Base-by-base conservation (phyloP, 2,113 vertebrate genomes). In the Embiotoca jacksoni region DNA sequence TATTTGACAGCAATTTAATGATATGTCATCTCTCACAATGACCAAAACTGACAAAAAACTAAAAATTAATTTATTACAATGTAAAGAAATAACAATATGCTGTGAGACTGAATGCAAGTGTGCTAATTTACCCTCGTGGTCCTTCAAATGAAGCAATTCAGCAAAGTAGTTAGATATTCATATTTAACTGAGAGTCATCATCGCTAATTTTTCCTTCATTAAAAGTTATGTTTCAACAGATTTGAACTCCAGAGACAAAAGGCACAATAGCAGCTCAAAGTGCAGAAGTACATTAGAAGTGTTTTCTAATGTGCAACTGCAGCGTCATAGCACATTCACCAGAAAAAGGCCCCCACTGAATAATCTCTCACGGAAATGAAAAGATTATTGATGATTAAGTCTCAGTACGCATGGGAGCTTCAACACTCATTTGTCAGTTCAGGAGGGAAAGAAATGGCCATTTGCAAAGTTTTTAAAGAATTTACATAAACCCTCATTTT, bases 401-500 rank as follows among this genome's bases (percentile, higher is more conserved):
- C 10, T 44, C 1, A 9, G 41, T 13, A 44, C 41, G 41, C 41
- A 44, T 44, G 41, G 41, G 9, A 11, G 41, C 41, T 44, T 11
- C 41, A 3, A 13, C 41, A 4, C 10, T 44, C 10, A 44, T 44
- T 41, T 41, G 39, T 41, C 39, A 1, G 7, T 41, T 44, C 13
- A 44, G 41, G 9, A 3, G 13, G 4, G 13, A 44, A 13, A 6
- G 6, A 41, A 41, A 41, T 3, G 13, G 41, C 41, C 41, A 39
- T 41, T 41, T 8, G 39, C 39, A 10, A 41, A 41, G 39, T 41
- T 41, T 41, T 41, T 41, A 10, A 41, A 41, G 10, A 41, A 41
- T 41, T 10, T 41, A 41, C 5, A 86, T 87, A 80, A 84, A 91
- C 56, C 78, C 52, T 61, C 16, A 56, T 85, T 66, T 79, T 82